Evolutionary conservation across 2,797 vertebrate species (phyloP), one percentile per base, ranked within the genome.

Genomic region (Erethizon dorsatum): DNA sequence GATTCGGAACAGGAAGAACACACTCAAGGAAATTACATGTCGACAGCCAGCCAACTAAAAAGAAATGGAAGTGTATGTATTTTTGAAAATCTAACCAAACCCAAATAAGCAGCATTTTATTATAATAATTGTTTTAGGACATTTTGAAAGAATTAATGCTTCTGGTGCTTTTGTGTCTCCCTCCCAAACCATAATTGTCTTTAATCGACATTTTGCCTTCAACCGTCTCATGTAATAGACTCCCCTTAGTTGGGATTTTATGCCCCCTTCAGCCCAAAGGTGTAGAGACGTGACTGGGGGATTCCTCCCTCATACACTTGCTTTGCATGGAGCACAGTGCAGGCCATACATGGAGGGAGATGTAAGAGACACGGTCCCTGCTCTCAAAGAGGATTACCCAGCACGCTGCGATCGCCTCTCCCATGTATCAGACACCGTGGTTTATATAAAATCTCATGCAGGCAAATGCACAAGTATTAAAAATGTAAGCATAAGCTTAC

Each of bases 301-400:
- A 67, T 82, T 83, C 45, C 13, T 79, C 52, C 86, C 6, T 83
- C 78, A 92, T 50, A 82, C 3, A 24, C 2, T 84, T 89, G 63
- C 28, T 90, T 83, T 87, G 80, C 61, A 47, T 18, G 80, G 22
- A 91, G 8, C 28, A 37, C 2, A 50, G 10, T 41, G 0, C 33
- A 79, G 6, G n/a, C 12, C 26, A 1, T 47, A 1, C 31, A 83
- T 22, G 47, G 47, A 86, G 14, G 80, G 57, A 88, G 91, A 97
- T 75, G 67, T 13, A 65, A 75, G 92, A 91, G 41, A 52, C 47
- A 18, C 1, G 8, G 24, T 63, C 18, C 14, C 90, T 63, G 20
- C 9, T 95, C 75, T 92, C 67, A 82, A 80, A 86, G 33, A 94
- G 37, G 80, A 87, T 84, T 95, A 90, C 92, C 69, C 45, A 78